These are phyloP conservation scores for Etheostoma perlongum DNA, from an alignment of 2,797 vertebrate species.

Conservation along the genomic window DNA sequence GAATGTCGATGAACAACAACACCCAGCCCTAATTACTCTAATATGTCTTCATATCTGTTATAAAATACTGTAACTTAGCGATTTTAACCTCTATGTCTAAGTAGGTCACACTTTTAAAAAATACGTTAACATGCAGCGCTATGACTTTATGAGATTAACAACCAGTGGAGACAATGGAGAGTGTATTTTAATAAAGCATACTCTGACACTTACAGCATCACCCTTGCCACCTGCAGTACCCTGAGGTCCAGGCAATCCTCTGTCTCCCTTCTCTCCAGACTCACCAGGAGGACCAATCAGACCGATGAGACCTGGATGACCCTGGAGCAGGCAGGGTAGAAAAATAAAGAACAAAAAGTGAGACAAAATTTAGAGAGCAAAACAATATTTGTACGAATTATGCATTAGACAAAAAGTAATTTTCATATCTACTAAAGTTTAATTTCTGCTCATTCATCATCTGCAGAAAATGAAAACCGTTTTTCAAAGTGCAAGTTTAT, in stretches of 20 bases:
- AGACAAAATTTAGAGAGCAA: conserved; percentile 3
- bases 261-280: conserved; percentile 90
- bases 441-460: conserved; percentile 25
- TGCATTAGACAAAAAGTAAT: conserved; percentile 11
- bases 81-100: neutral
- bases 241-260: conserved; percentile 94
- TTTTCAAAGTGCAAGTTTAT: conserved; percentile 37
- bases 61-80: neutral
- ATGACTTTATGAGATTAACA: conserved; percentile 17
- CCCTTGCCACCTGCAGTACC: conserved; percentile 92
- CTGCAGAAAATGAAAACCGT: neutral
- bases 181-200: neutral
- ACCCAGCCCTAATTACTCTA: neutral
- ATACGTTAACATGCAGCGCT: conserved; percentile 13
- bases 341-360: neutral
- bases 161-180: neutral
- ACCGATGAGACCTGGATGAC: conserved; percentile 89
- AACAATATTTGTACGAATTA: conserved; percentile 34
- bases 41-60: conserved; percentile 1
- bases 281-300: conserved; percentile 88
- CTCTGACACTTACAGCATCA: conserved; percentile 87
- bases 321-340: conserved; percentile 63
- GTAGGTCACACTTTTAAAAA: conserved; percentile 1
- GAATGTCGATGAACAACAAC: neutral
- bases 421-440: conserved; percentile 16